A percentile compares a stretch with the other conserved stretches of the same genome.
Conservation (phyloP, 2,113 vertebrate species). For the Eptesicus fuscus region DNA sequence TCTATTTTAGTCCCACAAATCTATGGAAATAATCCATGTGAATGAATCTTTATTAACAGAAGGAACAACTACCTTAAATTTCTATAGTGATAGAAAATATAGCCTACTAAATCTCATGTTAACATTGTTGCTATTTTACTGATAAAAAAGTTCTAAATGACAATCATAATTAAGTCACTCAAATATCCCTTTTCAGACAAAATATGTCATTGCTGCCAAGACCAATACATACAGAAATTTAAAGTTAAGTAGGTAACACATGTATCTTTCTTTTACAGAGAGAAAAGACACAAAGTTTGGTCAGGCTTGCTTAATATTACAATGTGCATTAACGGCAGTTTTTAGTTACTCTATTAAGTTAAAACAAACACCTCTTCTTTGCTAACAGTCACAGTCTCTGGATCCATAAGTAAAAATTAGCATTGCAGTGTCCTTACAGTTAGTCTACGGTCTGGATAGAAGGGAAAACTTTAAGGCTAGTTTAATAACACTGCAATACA, state of each 20-base stretch:
- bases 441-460: background rate
- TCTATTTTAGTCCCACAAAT: slow-evolving; percentile 8
- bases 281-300: slow-evolving; percentile 26
- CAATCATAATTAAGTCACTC: slow-evolving; percentile 6
- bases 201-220: slow-evolving; percentile 3
- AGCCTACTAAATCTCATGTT: slow-evolving; percentile 10
- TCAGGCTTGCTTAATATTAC: slow-evolving; percentile 23
- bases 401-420: background rate
- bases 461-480: slow-evolving; percentile 24
- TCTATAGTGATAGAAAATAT: background rate
- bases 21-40: slow-evolving; percentile 25
- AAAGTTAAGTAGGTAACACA: background rate
- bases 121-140: slow-evolving; percentile 32
- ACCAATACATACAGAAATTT: background rate
- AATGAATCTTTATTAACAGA: background rate
- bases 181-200: slow-evolving; percentile 39
- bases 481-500: slow-evolving; percentile 41
- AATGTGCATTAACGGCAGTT: background rate
- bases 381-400: background rate
- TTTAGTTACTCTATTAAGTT: background rate
- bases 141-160: slow-evolving; percentile 28
- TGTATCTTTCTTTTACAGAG: slow-evolving; percentile 27
- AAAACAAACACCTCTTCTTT: slow-evolving; percentile 33
- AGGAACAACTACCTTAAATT: background rate
- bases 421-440: background rate